These are phyloP conservation scores for Drosophila mettleri DNA, from an alignment of 2,888 invertebrate species.

Conservation along the genomic window DNA sequence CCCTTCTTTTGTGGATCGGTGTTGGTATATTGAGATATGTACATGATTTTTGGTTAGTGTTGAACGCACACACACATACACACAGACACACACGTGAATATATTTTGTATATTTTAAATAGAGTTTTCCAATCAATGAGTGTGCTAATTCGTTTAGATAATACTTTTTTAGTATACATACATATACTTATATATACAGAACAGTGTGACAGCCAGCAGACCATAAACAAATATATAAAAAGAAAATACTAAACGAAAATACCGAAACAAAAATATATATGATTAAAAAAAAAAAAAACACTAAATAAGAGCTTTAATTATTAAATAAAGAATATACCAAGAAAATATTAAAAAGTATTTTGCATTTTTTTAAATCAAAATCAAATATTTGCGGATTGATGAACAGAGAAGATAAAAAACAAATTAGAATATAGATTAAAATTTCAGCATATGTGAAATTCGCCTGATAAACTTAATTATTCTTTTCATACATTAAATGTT, in stretches of 20 bases:
- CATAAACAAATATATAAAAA: constrained; percentile 13
- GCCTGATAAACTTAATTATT: background rate
- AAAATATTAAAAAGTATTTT: constrained; percentile 28
- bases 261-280: constrained; percentile 1
- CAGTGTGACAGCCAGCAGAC: constrained; percentile 35
- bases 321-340: constrained; percentile 75
- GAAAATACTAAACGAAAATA: constrained; percentile 31
- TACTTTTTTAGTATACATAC: constrained; percentile 36
- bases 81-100: constrained; percentile 16
- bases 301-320: constrained; percentile 82
- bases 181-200: constrained; percentile 10
- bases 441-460: background rate
- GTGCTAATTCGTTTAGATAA: constrained; percentile 41
- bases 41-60: constrained; percentile 31
- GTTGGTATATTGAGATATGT: constrained; percentile 35
- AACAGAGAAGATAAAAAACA: background rate
- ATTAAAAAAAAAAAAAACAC: constrained; percentile 63
- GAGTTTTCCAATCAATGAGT: constrained; percentile 60
- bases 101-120: constrained; percentile 72
- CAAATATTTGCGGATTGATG: too few relatives aligned
- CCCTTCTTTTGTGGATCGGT: constrained; percentile 73
- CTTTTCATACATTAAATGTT: too few relatives aligned
- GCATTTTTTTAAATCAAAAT: too few relatives aligned
- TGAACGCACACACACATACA: constrained; percentile 6
- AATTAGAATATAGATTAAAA: background rate